phyloP scores from a whole-genome alignment of 1,140 invertebrate species.

The Sminthurides bifidus region DNA sequence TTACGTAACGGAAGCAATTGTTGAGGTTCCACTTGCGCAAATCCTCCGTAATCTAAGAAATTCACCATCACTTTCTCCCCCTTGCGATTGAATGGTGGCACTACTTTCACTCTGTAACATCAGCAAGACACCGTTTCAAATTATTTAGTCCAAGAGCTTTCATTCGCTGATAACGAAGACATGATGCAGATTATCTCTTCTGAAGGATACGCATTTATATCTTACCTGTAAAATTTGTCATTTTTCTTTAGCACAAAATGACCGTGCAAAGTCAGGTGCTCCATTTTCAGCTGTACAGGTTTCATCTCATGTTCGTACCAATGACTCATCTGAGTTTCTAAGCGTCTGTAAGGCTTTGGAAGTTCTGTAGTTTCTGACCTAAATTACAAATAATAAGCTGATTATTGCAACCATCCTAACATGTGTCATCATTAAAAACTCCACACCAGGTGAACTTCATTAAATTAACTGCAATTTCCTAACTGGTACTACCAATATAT shows the following conservation, averaged over 20 bases:
- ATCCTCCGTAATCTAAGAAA: not conserved
- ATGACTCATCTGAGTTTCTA: not conserved
- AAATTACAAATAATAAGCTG: no score
- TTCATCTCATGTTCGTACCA: not conserved
- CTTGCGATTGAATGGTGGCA: constrained; percentile 2
- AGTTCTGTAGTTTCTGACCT: constrained; percentile 1
- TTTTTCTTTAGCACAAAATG: constrained; percentile 3
- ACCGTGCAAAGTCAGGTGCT: not conserved
- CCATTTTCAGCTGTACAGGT: not conserved
- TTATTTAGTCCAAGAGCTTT: no score
- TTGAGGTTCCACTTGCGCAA: not conserved
- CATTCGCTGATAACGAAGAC: no score
- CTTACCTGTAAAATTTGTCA: not conserved
- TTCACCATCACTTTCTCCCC: constrained; percentile 2
- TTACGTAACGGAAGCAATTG: not conserved
- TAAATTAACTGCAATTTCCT: no score
- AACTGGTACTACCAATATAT: no score
- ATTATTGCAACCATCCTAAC: no score
- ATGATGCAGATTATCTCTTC: not conserved
- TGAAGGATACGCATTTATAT: not conserved
- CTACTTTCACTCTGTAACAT: constrained; percentile 3
- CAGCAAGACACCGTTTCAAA: no score
- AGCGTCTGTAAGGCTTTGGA: constrained; percentile 6
- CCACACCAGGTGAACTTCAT: no score
- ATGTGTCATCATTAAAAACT: no score